Base-by-base conservation (phyloP, 2,888 invertebrate species). In the Geotrupes spiniger region DNA sequence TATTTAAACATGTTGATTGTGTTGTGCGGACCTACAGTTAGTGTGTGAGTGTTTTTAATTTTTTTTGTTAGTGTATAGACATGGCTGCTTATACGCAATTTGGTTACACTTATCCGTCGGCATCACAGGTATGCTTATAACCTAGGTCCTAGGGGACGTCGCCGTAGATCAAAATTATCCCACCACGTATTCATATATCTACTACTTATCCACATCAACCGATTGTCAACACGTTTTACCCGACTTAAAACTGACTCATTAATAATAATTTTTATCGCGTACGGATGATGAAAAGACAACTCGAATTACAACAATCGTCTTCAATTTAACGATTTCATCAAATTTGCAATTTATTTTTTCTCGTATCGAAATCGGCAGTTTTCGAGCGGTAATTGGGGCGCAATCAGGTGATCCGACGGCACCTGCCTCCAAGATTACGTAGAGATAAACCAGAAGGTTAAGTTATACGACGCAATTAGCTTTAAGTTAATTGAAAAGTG, bases 31-130 rank as follows among this genome's bases (percentile, higher is more conserved):
- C 56, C 46, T 52, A 58, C 46, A 58, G 60, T 57, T 52, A 49
- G 57, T 60, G 56, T 52, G 57, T 62, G 62, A 57, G 65, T 63
- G 65, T 11, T 33, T 21, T 9, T 39, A 27, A 8, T 33, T 21
- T 42, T 37, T 42, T 36, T 41, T 15, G 11, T 46, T 38, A 36
- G 39, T 41, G 31, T 37, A 33, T 41, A 36, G 45, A 33, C 27
- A 82, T 83, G 83, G 82, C 92, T 74, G 89, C 91, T 67, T 92
- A 92, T 78, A 84, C 92, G 72, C 92, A 92, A 78, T 92, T 92
- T 78, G 91, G 92, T 80, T 92, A 92, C 76, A 83, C 89, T 68
- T 92, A 92, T 81, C 89, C 90, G 82, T 83, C 92, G 82, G 89
- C 90, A 72, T 87, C 91, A 68, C 92, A 92, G 91, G 92, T 92